phyloP scores from a whole-genome alignment of 1,140 invertebrate genomes.

The Bombus difficillimus region DNA sequence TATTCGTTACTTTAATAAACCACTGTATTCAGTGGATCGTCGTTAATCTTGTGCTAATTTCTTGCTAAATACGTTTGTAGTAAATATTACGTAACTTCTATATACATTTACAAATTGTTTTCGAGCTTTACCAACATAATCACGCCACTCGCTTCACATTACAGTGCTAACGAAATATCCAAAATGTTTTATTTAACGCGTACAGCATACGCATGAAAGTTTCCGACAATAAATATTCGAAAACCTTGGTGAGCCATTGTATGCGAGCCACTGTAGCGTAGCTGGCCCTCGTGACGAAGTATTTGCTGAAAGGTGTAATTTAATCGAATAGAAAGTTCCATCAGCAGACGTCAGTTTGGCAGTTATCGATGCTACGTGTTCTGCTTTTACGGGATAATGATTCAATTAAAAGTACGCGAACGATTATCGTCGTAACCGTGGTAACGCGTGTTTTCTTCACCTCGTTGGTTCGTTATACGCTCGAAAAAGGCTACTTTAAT shows the following conservation, averaged over 20 bases:
- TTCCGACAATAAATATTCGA: too few species aligned
- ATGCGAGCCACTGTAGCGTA: neutral
- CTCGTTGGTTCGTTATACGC: neutral
- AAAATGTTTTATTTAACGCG: too few species aligned
- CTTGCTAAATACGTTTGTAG: too few species aligned
- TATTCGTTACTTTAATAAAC: too few species aligned
- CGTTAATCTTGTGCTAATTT: too few species aligned
- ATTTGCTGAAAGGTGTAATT: neutral
- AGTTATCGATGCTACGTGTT: neutral
- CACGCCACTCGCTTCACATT: too few species aligned
- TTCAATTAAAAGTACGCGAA: slow-evolving; percentile 32
- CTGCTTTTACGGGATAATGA: slow-evolving; percentile 24
- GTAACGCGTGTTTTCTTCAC: neutral
- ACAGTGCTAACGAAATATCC: too few species aligned
- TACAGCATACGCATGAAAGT: too few species aligned
- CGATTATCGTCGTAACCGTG: slow-evolving; percentile 28
- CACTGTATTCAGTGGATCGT: too few species aligned
- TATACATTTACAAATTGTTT: too few species aligned
- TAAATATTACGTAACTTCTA: too few species aligned
- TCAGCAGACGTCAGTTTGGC: slow-evolving; percentile 1
- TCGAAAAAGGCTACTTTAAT: neutral
- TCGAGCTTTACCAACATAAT: too few species aligned
- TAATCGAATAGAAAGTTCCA: slow-evolving; percentile 11
- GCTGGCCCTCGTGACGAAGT: neutral
- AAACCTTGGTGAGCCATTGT: neutral